These are phyloP conservation scores for Salvelinus sp. DNA, from an alignment of 2,113 vertebrate genomes.

Conservation along the genomic window DNA sequence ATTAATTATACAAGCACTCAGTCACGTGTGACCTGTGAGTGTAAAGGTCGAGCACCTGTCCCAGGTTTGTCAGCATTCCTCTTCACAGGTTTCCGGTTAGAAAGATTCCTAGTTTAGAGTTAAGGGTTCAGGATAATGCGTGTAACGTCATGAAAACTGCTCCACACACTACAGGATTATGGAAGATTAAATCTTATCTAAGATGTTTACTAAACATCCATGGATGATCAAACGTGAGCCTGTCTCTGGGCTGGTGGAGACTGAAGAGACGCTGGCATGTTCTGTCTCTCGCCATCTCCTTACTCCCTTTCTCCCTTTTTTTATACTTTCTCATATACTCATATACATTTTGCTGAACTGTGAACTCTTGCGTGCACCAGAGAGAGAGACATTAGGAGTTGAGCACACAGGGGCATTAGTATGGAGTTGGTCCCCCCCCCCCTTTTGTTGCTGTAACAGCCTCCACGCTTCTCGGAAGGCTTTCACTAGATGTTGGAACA, in stretches of 20 bases:
- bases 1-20: constrained; percentile 22
- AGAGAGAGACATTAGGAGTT: too few relatives aligned
- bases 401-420: too few relatives aligned
- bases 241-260: not conserved
- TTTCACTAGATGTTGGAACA: too few relatives aligned
- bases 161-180: not conserved
- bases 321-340: not conserved
- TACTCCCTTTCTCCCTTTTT: not conserved
- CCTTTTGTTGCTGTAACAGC: too few relatives aligned
- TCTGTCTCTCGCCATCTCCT: not conserved
- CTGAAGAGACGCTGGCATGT: not conserved
- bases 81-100: not conserved
- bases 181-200: not conserved
- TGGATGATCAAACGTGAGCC: not conserved
- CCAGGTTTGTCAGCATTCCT: not conserved
- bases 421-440: too few relatives aligned
- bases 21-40: not conserved
- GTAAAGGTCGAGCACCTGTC: not conserved
- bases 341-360: not conserved
- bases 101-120: not conserved
- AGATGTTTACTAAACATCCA: not conserved
- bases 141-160: not conserved
- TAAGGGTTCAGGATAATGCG: too few relatives aligned
- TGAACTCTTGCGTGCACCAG: too few relatives aligned
- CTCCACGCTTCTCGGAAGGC: too few relatives aligned